Evolutionary conservation across 2,113 vertebrate species (phyloP).

Genomic region (Erpornis zantholeuca): DNA sequence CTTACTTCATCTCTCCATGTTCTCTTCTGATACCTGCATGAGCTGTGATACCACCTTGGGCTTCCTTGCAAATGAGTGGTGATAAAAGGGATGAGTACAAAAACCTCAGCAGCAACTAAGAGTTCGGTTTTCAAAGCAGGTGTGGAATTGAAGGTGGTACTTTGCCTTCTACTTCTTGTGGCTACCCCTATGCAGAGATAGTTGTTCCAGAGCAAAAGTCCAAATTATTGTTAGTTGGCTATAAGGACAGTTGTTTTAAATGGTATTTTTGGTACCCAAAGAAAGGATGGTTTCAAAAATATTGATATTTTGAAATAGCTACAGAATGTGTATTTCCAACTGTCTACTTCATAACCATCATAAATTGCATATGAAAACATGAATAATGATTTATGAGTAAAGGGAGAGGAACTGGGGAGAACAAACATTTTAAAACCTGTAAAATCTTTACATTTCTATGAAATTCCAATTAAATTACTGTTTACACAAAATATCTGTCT

Average conservation of each 20-base stretch:
- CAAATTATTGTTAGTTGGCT: accelerated
- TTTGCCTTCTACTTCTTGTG: not conserved
- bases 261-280: not conserved
- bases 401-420: not conserved
- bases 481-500: not conserved
- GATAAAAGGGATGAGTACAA: not conserved
- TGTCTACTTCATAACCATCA: not conserved
- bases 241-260: not conserved
- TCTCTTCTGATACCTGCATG: not conserved
- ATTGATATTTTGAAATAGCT: not conserved
- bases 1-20: not conserved
- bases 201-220: not conserved
- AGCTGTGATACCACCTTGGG: not conserved
- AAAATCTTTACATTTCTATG: not conserved
- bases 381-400: not conserved
- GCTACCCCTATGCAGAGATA: not conserved
- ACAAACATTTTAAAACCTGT: not conserved
- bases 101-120: not conserved
- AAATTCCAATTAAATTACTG: not conserved
- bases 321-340: not conserved
- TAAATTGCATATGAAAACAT: not conserved
- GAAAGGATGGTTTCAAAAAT: not conserved
- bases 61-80: not conserved
- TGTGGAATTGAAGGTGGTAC: not conserved
- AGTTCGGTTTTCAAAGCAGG: not conserved